Evolutionary conservation across 2,888 invertebrate genomes (phyloP).

Genomic region (Drosophila rubida): DNA sequence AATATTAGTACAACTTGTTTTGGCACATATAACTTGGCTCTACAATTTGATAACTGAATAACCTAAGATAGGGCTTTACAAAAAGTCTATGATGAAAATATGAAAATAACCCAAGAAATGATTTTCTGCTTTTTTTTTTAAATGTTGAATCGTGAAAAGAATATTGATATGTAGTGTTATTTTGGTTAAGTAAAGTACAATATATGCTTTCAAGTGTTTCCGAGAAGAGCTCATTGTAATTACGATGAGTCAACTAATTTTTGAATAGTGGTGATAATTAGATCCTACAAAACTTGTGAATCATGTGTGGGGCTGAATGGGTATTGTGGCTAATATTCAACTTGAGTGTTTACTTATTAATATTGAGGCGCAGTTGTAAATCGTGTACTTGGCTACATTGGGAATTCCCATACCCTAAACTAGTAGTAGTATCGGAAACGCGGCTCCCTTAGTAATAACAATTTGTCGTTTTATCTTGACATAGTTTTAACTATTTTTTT

Average conservation of each 20-base stretch:
- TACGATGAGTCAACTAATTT: conserved; percentile 23
- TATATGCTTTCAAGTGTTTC: conserved; percentile 1
- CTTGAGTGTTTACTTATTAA: conserved; percentile 1
- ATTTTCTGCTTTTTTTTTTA: background rate
- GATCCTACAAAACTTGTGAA: conserved; percentile 35
- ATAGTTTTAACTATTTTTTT: conserved; percentile 7
- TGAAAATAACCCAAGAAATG: background rate
- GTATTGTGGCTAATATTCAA: conserved; percentile 25
- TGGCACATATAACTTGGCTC: conserved; percentile 2
- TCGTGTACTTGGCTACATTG: conserved; percentile 3
- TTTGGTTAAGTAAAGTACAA: background rate
- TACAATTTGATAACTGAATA: conserved; percentile 6
- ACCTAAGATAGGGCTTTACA: background rate
- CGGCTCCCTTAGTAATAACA: background rate
- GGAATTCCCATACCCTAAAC: conserved; percentile 43
- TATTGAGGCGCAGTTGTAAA: conserved; percentile 27
- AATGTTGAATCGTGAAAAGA: background rate
- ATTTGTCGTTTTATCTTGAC: background rate
- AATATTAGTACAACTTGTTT: conserved; percentile 28
- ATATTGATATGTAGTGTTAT: too few species aligned
- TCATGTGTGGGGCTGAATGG: conserved; percentile 38
- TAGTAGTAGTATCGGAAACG: background rate
- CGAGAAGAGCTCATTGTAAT: background rate
- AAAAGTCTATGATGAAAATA: too few species aligned
- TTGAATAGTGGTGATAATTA: conserved; percentile 34